These are phyloP conservation scores for Crocallis elinguaria DNA, from an alignment of 2,888 invertebrate species.

Conservation along the genomic window DNA sequence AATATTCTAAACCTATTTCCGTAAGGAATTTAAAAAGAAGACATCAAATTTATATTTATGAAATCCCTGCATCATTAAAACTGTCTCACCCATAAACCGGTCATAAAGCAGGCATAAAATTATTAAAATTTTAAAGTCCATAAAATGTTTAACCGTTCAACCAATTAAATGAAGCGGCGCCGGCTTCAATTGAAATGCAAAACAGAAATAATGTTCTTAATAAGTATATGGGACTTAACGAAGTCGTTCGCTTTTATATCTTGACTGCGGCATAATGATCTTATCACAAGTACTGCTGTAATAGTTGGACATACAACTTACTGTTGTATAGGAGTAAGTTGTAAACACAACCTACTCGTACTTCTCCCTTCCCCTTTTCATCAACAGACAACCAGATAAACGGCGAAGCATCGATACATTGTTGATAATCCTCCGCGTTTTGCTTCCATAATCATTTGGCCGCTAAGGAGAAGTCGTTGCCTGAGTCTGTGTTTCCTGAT, in stretches of 20 bases:
- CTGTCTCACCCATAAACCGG: constrained; percentile 37
- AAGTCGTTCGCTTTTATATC: constrained; percentile 4
- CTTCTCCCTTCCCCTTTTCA: no score
- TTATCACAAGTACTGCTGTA: background rate
- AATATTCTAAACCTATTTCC: no score
- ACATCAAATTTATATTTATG: constrained; percentile 2
- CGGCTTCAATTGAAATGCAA: constrained; percentile 39
- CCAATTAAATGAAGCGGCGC: constrained; percentile 28
- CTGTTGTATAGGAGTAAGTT: no score
- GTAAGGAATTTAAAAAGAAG: background rate
- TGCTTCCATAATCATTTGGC: no score
- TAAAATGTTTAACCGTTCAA: constrained; percentile 40
- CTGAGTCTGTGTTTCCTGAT: no score
- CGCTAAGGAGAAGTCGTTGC: no score
- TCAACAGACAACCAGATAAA: no score
- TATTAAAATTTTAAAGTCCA: constrained; percentile 43
- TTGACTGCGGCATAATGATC: background rate
- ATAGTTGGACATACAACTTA: no score
- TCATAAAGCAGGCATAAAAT: constrained; percentile 35
- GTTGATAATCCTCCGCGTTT: no score
- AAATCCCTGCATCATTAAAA: constrained; percentile 22
- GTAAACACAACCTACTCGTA: no score
- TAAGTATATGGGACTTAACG: constrained; percentile 6
- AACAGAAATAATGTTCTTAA: constrained; percentile 10
- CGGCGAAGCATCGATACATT: no score